Evolutionary conservation across 2,113 vertebrate species (phyloP), one percentile per base, ranked within the genome.

Genomic region (Prolemur simus): DNA sequence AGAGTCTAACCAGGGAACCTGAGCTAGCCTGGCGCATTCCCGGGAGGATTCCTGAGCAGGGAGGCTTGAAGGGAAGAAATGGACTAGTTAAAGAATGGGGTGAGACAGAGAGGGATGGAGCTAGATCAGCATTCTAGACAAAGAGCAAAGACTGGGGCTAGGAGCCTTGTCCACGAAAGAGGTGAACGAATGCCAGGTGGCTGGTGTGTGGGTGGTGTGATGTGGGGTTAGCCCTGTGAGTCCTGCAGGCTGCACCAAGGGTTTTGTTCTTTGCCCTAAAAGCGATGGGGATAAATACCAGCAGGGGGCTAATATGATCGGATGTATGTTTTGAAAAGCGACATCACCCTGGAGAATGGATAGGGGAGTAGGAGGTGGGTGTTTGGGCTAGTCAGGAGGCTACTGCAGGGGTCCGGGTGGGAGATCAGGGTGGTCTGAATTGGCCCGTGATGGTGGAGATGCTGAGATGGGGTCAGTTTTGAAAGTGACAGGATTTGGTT

Each of bases 301-400:
- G 76, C 11, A 76, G 66, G 32, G 25, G 25, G 37, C 60, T 83
- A 25, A 23, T 5, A 83, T 3, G n/a, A 14, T 17, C 49, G 42
- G 66, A 69, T 32, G 21, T 32, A 27, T 82, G 78, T 94, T 96
- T 89, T 89, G 78, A 64, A 92, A 89, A 66, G 80, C 77, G 66
- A 86, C 58, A 14, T 32, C 23, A 8, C 34, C 34, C 4, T 42
- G 66, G 58, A 18, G 73, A 54, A 39, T 3, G n/a, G 58, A 32
- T 20, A 6, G 15, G 29, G 45, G 39, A 63, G 27, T 80, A 42
- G 73, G n/a, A 0, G 6, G 27, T 2, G 17, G 47, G 32, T 15
- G 29, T 23, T n/a, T 58, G 69, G 83, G 39, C 23, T 34, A 20
- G 15, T 32, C 15, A 11, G 45, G 52, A 69, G 66, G 47, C 8